phyloP scores from a whole-genome alignment of 2,797 vertebrate genomes.

The Leptoclinus maculatus region DNA sequence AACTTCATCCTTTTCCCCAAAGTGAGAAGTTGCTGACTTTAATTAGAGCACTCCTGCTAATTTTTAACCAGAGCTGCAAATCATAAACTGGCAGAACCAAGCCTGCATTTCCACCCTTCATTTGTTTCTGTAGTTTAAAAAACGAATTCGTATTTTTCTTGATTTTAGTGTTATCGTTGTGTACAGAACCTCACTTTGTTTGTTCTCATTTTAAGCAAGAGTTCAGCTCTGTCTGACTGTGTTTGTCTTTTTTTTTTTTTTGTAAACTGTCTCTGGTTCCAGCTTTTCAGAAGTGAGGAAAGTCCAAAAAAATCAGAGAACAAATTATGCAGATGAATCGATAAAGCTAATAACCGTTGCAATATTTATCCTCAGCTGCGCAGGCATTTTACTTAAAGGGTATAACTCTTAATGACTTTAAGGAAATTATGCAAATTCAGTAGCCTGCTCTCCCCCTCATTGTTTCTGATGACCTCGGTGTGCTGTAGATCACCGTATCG shows the following conservation, averaged over 20 bases:
- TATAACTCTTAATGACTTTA: constrained; percentile 5
- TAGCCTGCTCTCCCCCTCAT: constrained; percentile 7
- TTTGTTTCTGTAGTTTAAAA: neutral
- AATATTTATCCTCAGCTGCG: neutral
- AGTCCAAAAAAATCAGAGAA: neutral
- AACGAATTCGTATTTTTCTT: neutral
- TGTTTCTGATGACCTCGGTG: constrained; percentile 49
- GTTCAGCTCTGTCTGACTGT: neutral
- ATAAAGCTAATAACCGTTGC: neutral
- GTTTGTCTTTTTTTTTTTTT: neutral
- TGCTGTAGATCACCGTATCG: constrained; percentile 48
- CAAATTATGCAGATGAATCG: neutral
- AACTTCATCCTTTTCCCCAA: constrained; percentile 29
- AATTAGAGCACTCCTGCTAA: constrained; percentile 70
- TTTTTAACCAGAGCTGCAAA: constrained; percentile 61
- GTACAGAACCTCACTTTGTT: neutral
- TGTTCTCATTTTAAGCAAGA: neutral
- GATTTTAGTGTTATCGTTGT: neutral
- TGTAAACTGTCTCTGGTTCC: neutral
- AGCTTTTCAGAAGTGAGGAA: neutral
- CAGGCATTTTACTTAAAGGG: neutral
- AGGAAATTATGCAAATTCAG: constrained; percentile 30
- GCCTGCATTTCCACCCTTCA: constrained; percentile 3
- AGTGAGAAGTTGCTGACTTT: constrained; percentile 63
- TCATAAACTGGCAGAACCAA: constrained; percentile 28